Conservation (phyloP, 2,888 invertebrate species). For the Nasonia oneida region DNA sequence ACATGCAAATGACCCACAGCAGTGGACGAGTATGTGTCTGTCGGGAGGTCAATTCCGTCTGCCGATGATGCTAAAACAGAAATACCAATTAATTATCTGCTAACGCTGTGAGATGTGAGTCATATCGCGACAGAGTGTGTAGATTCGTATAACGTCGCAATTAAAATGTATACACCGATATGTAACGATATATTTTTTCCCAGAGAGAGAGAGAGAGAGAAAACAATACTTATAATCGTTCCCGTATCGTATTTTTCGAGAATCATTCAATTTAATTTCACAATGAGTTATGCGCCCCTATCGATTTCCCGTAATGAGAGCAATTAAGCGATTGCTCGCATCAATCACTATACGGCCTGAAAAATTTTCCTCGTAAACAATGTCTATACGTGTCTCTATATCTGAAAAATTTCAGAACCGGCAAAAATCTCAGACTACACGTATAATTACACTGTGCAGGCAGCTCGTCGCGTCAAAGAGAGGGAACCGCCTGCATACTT, state of each 20-base stretch:
- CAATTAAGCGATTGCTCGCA: neutral
- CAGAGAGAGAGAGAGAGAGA: no score
- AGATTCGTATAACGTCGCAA: neutral
- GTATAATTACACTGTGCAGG: neutral
- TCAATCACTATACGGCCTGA: neutral
- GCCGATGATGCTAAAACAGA: neutral
- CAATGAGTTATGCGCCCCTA: neutral
- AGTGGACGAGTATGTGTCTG: neutral
- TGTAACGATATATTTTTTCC: neutral
- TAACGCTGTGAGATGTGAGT: neutral
- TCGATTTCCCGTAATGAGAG: neutral
- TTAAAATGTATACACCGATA: neutral
- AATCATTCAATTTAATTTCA: slow-evolving; percentile 8
- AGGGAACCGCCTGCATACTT: slow-evolving; percentile 15
- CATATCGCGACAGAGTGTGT: neutral
- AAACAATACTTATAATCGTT: no score
- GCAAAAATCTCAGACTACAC: neutral
- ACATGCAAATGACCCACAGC: no score
- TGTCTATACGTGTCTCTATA: no score
- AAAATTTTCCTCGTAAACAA: neutral
- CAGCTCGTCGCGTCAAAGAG: slow-evolving; percentile 1
- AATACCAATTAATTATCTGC: slow-evolving; percentile 17
- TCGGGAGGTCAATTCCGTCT: neutral
- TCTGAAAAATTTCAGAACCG: no score
- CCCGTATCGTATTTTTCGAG: neutral